Conservation (phyloP, 1,140 invertebrate genomes). For the Drosophila dunni region DNA sequence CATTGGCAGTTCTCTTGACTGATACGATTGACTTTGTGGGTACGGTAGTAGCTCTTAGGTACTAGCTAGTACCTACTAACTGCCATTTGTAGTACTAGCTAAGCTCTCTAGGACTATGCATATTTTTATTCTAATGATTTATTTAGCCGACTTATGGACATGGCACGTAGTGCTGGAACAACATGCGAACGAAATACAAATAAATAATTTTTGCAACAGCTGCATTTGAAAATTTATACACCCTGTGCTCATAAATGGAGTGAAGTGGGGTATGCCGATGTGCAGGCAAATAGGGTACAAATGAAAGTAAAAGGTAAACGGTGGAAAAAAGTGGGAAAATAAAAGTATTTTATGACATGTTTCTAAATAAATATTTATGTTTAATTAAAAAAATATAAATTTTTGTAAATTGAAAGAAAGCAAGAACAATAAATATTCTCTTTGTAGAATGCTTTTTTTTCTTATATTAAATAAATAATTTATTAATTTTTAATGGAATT, state of each 20-base stretch:
- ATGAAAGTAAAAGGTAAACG: no score
- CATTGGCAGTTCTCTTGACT: slow-evolving; percentile 11
- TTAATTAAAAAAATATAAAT: no score
- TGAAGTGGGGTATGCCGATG: slow-evolving; percentile 4
- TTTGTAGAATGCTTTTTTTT: no score
- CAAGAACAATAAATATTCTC: no score
- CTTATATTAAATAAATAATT: no score
- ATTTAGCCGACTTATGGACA: slow-evolving; percentile 65
- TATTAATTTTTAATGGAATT: no score
- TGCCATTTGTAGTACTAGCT: not conserved
- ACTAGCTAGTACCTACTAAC: not conserved
- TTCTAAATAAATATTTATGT: no score
- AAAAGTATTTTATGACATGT: no score
- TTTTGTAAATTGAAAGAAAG: no score
- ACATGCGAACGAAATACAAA: slow-evolving; percentile 71
- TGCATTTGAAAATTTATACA: slow-evolving; percentile 73
- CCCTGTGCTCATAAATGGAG: not conserved
- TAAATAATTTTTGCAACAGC: slow-evolving; percentile 79
- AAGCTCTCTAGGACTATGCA: slow-evolving; percentile 5
- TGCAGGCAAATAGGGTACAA: not conserved
- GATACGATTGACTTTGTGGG: slow-evolving; percentile 19
- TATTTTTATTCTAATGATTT: slow-evolving; percentile 42
- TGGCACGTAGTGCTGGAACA: slow-evolving; percentile 66
- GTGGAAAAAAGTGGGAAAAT: no score
- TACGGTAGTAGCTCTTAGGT: no score